phyloP scores from a whole-genome alignment of 2,888 invertebrate species.

The Drosophila austrosaltans region DNA sequence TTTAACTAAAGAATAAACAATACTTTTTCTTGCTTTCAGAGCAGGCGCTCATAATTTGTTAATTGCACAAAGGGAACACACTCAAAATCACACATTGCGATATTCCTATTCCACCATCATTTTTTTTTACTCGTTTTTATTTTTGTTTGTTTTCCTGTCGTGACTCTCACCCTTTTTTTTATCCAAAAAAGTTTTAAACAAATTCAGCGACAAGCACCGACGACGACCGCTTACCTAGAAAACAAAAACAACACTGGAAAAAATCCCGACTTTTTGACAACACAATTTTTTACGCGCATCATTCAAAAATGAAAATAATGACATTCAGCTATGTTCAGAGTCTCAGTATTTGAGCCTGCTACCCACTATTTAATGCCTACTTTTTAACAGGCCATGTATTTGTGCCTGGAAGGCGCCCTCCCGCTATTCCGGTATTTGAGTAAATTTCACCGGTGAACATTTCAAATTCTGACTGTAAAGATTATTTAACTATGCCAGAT shows the following conservation, averaged over 20 bases:
- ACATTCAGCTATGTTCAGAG: no score
- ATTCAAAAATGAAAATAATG: no score
- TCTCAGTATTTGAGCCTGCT: no score
- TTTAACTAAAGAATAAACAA: neutral
- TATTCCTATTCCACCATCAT: neutral
- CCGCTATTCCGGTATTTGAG: no score
- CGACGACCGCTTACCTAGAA: slow-evolving; percentile 14
- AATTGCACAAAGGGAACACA: neutral
- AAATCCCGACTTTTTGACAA: no score
- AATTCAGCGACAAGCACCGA: slow-evolving; percentile 6
- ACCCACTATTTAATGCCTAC: no score
- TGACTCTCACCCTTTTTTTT: slow-evolving; percentile 10
- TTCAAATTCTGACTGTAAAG: no score
- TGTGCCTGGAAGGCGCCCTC: no score
- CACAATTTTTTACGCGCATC: no score
- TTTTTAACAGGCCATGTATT: no score
- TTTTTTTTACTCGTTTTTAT: neutral
- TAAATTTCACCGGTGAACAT: no score
- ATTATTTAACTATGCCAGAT: no score
- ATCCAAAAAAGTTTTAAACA: slow-evolving; percentile 5
- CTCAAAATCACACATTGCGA: neutral
- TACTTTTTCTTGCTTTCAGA: neutral
- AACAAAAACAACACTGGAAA: slow-evolving; percentile 8
- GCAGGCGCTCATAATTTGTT: neutral
- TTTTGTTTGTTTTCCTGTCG: neutral